These are phyloP conservation scores for Tor tambroides DNA, from an alignment of 2,113 vertebrate species.

Conservation along the genomic window DNA sequence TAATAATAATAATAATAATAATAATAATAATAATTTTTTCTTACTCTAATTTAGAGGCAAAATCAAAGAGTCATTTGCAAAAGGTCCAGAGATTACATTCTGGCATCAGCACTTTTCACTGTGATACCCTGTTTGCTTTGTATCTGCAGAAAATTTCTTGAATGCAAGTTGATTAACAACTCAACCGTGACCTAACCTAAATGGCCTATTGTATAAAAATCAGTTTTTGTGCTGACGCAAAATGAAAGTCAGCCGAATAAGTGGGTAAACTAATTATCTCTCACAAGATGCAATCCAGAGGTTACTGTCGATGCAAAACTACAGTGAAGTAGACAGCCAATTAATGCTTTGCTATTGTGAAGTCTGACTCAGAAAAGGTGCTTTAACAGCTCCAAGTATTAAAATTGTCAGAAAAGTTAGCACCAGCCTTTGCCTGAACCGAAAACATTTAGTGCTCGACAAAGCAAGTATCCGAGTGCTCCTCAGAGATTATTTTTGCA, in stretches of 20 bases:
- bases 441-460: neutral
- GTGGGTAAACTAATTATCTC: conserved; percentile 16
- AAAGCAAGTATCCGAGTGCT: neutral
- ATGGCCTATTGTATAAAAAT: conserved; percentile 29
- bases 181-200: conserved; percentile 14
- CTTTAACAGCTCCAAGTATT: too few relatives aligned
- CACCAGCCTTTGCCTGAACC: neutral
- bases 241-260: neutral
- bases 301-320: conserved; percentile 20
- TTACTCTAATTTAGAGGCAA: neutral
- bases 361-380: neutral
- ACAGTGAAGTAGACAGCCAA: neutral
- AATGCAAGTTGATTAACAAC: conserved; percentile 27
- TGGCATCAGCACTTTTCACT: conserved; percentile 11
- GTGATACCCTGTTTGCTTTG: neutral
- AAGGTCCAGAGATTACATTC: neutral
- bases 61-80: neutral
- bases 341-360: neutral
- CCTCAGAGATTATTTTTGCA: neutral
- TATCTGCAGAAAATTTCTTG: conserved; percentile 13
- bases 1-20: too few relatives aligned
- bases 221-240: neutral
- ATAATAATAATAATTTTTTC: too few relatives aligned
- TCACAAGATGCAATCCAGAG: neutral
- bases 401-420: neutral